phyloP scores from a whole-genome alignment of 2,888 invertebrate species.

The Trisateles emortualis region DNA sequence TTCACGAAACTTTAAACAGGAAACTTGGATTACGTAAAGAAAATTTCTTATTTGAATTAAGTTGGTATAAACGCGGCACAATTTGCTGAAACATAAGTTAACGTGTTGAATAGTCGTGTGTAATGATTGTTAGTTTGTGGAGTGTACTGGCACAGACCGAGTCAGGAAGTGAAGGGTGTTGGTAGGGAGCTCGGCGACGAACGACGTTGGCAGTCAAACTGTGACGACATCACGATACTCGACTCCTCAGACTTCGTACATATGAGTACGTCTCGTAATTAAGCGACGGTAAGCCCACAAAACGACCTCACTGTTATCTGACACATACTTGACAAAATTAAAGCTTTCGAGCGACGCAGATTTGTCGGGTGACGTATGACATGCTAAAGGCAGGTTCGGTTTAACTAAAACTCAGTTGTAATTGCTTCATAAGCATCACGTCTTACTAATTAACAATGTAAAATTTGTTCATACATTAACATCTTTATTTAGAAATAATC shows the following conservation, averaged over 20 bases:
- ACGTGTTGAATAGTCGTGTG: slow-evolving; percentile 27
- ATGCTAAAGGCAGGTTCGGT: slow-evolving; percentile 3
- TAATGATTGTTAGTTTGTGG: slow-evolving; percentile 42
- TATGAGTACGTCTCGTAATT: slow-evolving; percentile 40
- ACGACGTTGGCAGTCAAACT: slow-evolving; percentile 42
- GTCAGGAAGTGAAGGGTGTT: slow-evolving; percentile 11
- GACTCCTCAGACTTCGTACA: slow-evolving; percentile 30
- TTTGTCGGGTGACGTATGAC: slow-evolving; percentile 26
- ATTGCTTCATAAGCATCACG: slow-evolving; percentile 15
- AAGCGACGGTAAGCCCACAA: slow-evolving; percentile 38
- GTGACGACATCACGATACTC: slow-evolving; percentile 38
- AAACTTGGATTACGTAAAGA: slow-evolving; percentile 24
- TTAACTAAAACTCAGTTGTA: slow-evolving; percentile 8
- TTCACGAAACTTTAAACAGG: slow-evolving; percentile 30
- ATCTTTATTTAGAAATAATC: too few relatives aligned
- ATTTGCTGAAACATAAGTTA: slow-evolving; percentile 41
- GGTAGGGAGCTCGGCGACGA: slow-evolving; percentile 13
- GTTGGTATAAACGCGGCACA: slow-evolving; percentile 29
- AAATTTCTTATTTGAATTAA: slow-evolving; percentile 35
- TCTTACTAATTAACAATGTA: slow-evolving; percentile 19
- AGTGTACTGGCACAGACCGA: slow-evolving; percentile 19
- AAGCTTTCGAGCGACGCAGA: slow-evolving; percentile 24
- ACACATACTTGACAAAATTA: slow-evolving; percentile 38
- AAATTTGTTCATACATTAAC: neutral
- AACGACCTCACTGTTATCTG: slow-evolving; percentile 30